Evolutionary conservation across 2,888 invertebrate species (phyloP).

Genomic region (Abrostola triplasia): DNA sequence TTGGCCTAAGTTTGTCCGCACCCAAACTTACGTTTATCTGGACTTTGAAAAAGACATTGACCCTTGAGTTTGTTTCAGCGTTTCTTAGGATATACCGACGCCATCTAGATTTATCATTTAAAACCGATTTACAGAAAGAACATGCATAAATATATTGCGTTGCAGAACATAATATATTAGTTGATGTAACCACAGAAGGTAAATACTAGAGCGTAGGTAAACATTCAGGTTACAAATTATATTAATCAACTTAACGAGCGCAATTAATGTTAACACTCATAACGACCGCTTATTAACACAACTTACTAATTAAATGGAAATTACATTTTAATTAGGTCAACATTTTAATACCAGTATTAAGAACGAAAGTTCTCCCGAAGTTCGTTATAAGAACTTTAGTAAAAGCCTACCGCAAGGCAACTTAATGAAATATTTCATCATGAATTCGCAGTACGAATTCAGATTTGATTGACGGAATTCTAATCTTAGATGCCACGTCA

Average conservation of each 20-base stretch:
- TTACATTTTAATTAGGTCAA: slow-evolving; percentile 12
- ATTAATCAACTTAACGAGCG: slow-evolving; percentile 1
- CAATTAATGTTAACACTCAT: background rate
- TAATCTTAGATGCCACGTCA: slow-evolving; percentile 7
- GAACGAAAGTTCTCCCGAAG: background rate
- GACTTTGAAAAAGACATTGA: too few species aligned
- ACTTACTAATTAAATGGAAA: slow-evolving; percentile 15
- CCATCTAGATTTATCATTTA: too few species aligned
- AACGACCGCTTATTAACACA: slow-evolving; percentile 15
- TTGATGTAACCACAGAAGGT: background rate
- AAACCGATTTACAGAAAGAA: too few species aligned
- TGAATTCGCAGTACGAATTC: background rate
- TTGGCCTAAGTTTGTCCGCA: too few species aligned
- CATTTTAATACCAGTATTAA: background rate
- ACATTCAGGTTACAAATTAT: background rate
- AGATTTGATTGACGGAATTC: slow-evolving; percentile 22
- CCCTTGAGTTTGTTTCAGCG: too few species aligned
- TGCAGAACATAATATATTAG: too few species aligned
- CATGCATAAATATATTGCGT: too few species aligned
- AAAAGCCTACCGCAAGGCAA: slow-evolving; percentile 4
- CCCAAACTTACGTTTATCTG: too few species aligned
- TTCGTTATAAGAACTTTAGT: slow-evolving; percentile 11
- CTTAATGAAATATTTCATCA: slow-evolving; percentile 22
- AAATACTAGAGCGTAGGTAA: too few species aligned
- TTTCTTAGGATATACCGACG: too few species aligned